Conservation (phyloP, 1,140 invertebrate species). For the Heterodera schachtii region DNA sequence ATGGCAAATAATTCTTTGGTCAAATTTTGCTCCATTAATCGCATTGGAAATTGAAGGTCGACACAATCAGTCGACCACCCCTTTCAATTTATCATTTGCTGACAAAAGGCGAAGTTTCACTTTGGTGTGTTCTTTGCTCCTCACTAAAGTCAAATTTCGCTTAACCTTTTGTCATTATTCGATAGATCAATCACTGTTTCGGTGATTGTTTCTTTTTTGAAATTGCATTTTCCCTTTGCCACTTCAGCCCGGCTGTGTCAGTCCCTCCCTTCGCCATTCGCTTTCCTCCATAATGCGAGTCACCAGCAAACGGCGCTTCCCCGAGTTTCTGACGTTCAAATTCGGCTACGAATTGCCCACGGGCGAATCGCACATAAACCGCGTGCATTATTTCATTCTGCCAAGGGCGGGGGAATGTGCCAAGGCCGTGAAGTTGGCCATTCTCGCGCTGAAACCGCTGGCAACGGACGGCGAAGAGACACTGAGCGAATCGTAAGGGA, state of each 20-base stretch:
- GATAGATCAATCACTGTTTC: too few relatives aligned
- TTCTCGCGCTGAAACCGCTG: constrained; percentile 27
- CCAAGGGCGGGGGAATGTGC: constrained; percentile 53
- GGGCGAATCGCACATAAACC: constrained; percentile 46
- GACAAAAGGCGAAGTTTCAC: constrained; percentile 3
- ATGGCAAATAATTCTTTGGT: neutral
- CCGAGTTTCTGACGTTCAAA: constrained; percentile 92
- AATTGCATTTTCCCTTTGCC: neutral
- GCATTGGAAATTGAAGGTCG: neutral
- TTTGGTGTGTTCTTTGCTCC: neutral
- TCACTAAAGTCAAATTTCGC: neutral
- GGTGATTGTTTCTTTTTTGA: neutral
- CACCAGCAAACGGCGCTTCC: constrained; percentile 87
- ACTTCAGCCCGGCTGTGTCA: constrained; percentile 74
- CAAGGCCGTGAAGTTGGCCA: constrained; percentile 45
- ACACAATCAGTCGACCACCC: neutral
- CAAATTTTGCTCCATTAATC: neutral
- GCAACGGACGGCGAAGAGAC: constrained; percentile 15
- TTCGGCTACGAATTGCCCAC: constrained; percentile 55
- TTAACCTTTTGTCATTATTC: neutral
- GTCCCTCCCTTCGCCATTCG: constrained; percentile 80
- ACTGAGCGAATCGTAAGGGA: neutral
- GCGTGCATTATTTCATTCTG: constrained; percentile 48
- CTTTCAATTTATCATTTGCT: constrained; percentile 8
- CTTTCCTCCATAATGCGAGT: constrained; percentile 94